phyloP scores from a whole-genome alignment of 2,113 vertebrate species.

The Syngnathus typhle region DNA sequence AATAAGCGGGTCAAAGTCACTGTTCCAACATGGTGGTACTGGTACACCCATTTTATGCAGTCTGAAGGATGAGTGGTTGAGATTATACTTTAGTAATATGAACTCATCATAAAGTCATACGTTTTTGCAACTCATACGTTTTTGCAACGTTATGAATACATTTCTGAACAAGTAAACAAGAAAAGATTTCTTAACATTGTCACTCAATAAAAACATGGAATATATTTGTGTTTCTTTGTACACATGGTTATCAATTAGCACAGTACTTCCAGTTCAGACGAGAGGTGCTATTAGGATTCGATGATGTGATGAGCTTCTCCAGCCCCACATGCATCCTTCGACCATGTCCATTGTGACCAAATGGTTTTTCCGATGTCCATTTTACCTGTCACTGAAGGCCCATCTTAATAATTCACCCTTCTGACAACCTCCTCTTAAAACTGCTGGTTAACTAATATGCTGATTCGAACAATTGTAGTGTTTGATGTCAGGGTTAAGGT shows the following conservation, averaged over 20 bases:
- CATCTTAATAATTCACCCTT: background rate
- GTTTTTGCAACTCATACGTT: too few species aligned
- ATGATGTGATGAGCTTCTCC: background rate
- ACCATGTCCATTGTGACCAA: background rate
- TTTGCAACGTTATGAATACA: background rate
- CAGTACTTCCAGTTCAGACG: too few species aligned
- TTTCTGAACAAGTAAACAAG: too few species aligned
- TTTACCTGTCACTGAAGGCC: background rate
- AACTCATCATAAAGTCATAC: background rate
- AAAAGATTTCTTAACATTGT: too few species aligned
- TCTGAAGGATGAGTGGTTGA: slow-evolving; percentile 8
- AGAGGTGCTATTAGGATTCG: too few species aligned
- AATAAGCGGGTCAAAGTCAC: slow-evolving; percentile 9
- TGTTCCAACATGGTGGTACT: background rate
- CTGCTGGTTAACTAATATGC: background rate
- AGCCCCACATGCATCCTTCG: background rate
- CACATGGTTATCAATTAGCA: too few species aligned
- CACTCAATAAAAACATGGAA: too few species aligned
- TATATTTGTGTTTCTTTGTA: too few species aligned
- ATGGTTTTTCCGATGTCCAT: background rate
- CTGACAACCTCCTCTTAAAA: background rate
- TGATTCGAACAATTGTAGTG: background rate
- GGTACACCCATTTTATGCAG: background rate
- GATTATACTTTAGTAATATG: background rate
- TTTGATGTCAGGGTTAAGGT: background rate